These are phyloP conservation scores for Apodemia zela DNA, from an alignment of 2,888 invertebrate genomes.

Conservation along the genomic window DNA sequence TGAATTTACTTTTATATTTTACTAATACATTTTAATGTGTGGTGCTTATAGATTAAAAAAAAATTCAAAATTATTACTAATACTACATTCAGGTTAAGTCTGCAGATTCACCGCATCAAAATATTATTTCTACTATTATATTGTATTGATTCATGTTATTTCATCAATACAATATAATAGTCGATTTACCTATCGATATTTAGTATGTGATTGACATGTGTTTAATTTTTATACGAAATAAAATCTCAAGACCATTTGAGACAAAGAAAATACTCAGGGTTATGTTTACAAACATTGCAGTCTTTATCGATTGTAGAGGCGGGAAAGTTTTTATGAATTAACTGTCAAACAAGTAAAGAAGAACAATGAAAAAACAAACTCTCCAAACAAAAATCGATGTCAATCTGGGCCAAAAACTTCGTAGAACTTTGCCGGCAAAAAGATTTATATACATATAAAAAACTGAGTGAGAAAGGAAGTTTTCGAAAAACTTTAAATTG, in stretches of 20 bases:
- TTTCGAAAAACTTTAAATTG: conserved; percentile 82
- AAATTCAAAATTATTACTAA: no score
- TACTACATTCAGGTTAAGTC: no score
- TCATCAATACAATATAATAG: no score
- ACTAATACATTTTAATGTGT: no score
- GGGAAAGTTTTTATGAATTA: conserved; percentile 80
- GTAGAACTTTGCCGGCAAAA: conserved; percentile 76
- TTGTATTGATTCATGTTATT: no score
- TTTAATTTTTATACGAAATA: conserved; percentile 37
- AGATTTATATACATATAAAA: conserved; percentile 81
- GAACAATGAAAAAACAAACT: conserved; percentile 81
- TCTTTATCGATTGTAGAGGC: conserved; percentile 72
- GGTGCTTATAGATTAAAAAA: no score
- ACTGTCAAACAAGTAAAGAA: conserved; percentile 81
- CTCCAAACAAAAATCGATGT: conserved; percentile 81
- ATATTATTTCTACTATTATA: no score
- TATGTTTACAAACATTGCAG: conserved; percentile 65
- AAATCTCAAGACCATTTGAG: no score
- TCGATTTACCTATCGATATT: no score
- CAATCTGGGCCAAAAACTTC: conserved; percentile 81
- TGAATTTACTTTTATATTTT: no score
- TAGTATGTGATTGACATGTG: no score
- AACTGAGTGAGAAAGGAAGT: conserved; percentile 76
- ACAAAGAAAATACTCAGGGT: conserved; percentile 18
- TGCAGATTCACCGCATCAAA: no score